Evolutionary conservation across 2,888 invertebrate genomes (phyloP).

Genomic region (Quadroppia sp.): DNA sequence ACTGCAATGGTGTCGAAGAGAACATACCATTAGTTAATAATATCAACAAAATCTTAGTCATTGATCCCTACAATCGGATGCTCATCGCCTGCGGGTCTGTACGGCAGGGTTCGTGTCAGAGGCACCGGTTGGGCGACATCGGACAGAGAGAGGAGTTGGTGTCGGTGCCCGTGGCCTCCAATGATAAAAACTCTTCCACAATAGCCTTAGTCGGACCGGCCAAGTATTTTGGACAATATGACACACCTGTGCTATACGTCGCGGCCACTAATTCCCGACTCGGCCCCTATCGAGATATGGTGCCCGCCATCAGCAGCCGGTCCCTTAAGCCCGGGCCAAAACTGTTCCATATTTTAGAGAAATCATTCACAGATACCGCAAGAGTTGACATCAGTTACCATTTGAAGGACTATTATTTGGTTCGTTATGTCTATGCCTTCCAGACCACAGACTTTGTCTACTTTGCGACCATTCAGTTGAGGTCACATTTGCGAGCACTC

Average conservation of each 20-base stretch:
- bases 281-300: conserved; percentile 85
- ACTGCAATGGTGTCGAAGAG: conserved; percentile 43
- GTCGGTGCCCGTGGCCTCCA: conserved; percentile 80
- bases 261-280: conserved; percentile 89
- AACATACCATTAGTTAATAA: conserved; percentile 64
- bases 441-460: conserved; percentile 92
- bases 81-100: conserved; percentile 85
- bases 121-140: conserved; percentile 75
- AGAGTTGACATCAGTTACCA: conserved; percentile 48
- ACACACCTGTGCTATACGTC: conserved; percentile 73
- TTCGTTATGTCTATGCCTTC: conserved; percentile 93
- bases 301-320: conserved; percentile 84
- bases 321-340: conserved; percentile 60
- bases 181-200: conserved; percentile 82
- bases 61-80: conserved; percentile 71
- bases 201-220: conserved; percentile 88
- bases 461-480: conserved; percentile 90
- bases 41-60: conserved; percentile 64
- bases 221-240: conserved; percentile 56
- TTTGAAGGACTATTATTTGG: conserved; percentile 84
- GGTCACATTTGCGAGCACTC: conserved; percentile 78
- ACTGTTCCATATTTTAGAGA: conserved; percentile 48
- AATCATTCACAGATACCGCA: conserved; percentile 48
- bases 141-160: conserved; percentile 70
- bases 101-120: conserved; percentile 81